Percentiles rank a stretch among this genome's conserved stretches.
Evolutionary conservation across 1,140 invertebrate species (phyloP).

Genomic region (Alviniconcha marisindica): DNA sequence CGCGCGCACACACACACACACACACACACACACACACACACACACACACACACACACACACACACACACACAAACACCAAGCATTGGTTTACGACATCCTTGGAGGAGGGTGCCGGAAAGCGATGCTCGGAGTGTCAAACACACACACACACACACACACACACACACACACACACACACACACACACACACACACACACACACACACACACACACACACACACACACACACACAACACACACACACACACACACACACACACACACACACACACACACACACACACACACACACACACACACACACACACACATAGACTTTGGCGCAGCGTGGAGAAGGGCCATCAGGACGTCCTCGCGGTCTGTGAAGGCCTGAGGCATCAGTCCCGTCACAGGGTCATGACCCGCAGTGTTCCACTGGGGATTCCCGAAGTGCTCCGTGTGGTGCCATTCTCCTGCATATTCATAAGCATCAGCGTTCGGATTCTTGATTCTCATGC

Average conservation of each 20-base stretch:
- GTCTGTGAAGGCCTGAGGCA: slow-evolving; percentile 31
- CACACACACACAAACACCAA: neutral
- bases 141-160: neutral
- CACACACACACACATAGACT: neutral
- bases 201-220: slow-evolving; percentile 25
- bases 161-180: neutral
- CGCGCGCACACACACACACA: neutral
- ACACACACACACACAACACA: neutral
- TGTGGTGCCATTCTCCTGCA: slow-evolving; percentile 53
- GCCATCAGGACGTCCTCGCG: slow-evolving; percentile 44
- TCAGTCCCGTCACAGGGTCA: slow-evolving; percentile 33
- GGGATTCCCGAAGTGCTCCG: slow-evolving; percentile 48
- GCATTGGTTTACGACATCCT: neutral
- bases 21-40: neutral
- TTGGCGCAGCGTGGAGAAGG: slow-evolving; percentile 41
- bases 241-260: neutral
- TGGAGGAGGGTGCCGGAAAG: no score
- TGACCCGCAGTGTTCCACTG: slow-evolving; percentile 17
- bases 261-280: neutral
- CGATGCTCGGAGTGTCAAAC: neutral
- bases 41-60: neutral
- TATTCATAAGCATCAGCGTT: neutral
- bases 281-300: neutral
- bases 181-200: slow-evolving; percentile 5
- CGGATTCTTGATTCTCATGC: neutral